Percentiles rank a stretch among this genome's conserved stretches.
These are phyloP conservation scores for Pollimyrus isidori DNA, from an alignment of 2,113 vertebrate genomes.

Conservation along the genomic window DNA sequence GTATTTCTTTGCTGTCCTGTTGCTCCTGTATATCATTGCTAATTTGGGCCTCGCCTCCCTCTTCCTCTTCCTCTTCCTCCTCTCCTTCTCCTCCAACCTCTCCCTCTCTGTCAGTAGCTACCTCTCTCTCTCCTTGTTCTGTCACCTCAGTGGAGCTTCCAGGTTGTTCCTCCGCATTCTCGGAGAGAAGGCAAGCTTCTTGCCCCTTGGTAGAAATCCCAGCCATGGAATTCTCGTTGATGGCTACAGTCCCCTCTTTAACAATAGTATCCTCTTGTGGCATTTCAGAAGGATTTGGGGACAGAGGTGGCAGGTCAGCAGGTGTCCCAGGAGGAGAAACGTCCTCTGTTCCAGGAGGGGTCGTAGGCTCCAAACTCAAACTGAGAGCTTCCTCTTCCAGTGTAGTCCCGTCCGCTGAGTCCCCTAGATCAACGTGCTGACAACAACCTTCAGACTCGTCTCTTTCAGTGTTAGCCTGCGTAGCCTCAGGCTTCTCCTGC, in stretches of 20 bases:
- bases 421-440: not conserved
- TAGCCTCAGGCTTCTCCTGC: not conserved
- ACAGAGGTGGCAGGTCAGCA: not conserved
- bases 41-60: not conserved
- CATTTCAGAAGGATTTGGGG: not conserved
- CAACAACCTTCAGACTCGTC: constrained; percentile 12
- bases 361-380: not conserved
- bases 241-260: not conserved
- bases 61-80: not conserved
- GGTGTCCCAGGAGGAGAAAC: not conserved
- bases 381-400: not conserved
- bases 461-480: not conserved
- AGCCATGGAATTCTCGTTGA: not conserved
- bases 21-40: not conserved
- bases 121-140: not conserved
- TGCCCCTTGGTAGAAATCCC: not conserved
- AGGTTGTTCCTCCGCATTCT: not conserved
- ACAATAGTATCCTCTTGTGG: not conserved
- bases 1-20: not conserved
- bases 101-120: not conserved
- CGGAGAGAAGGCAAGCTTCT: not conserved
- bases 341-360: not conserved
- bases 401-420: not conserved
- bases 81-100: not conserved
- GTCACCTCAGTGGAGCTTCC: not conserved